Conservation (phyloP, 2,113 vertebrate genomes). For the Garra rufa region DNA sequence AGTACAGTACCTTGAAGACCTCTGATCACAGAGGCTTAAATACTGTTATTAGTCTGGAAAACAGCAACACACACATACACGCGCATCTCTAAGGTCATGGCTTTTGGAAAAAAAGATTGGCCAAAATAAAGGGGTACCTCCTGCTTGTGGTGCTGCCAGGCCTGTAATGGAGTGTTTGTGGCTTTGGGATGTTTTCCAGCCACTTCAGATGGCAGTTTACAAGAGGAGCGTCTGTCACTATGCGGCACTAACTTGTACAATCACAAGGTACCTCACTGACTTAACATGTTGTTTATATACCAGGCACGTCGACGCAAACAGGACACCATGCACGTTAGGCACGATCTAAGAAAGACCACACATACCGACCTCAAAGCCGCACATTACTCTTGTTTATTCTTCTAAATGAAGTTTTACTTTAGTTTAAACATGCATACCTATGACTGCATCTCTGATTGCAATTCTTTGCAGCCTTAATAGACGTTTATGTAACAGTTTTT, state of each 20-base stretch:
- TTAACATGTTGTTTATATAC: background rate
- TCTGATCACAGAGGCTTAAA: conserved; percentile 54
- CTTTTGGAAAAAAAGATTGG: conserved; percentile 19
- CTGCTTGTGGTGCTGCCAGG: conserved; percentile 2
- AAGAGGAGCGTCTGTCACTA: background rate
- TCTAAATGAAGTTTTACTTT: background rate
- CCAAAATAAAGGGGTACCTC: conserved; percentile 29
- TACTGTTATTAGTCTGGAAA: conserved; percentile 53
- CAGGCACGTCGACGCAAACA: background rate
- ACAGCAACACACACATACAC: conserved; percentile 33
- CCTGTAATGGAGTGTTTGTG: conserved; percentile 33
- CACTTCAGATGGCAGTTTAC: conserved; percentile 19
- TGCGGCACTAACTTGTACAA: background rate
- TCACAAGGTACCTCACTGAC: conserved; percentile 10
- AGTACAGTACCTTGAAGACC: conserved; percentile 33
- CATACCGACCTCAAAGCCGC: conserved; percentile 1
- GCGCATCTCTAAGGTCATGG: conserved; percentile 4
- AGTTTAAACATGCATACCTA: background rate
- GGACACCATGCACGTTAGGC: background rate
- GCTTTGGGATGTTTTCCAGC: conserved; percentile 26
- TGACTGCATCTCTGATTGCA: background rate
- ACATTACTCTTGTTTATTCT: background rate
- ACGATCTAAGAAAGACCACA: conserved; percentile 9
- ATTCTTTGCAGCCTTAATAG: background rate
- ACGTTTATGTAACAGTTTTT: background rate